Percentiles rank a stretch among this genome's conserved stretches.
phyloP scores from a whole-genome alignment of 1,140 invertebrate species.

The Solen grandis region DNA sequence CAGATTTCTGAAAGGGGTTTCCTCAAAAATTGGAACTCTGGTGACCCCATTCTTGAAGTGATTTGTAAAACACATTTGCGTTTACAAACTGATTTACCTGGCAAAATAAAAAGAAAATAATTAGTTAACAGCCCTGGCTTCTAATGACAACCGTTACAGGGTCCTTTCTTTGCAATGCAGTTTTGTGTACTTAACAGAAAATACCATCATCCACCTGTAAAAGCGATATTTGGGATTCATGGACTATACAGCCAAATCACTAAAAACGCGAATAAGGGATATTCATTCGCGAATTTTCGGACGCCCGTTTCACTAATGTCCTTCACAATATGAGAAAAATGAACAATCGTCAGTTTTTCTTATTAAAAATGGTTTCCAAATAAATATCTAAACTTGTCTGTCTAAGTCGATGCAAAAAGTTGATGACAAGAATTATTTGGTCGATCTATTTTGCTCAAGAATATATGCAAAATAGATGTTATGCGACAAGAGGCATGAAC shows the following conservation, averaged over 20 bases:
- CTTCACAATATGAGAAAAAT: not conserved
- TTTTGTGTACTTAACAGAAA: not conserved
- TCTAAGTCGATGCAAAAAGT: not conserved
- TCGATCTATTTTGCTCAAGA: slow-evolving; percentile 18
- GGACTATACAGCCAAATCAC: slow-evolving; percentile 45
- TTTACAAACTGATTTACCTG: not conserved
- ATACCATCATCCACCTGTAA: slow-evolving; percentile 50
- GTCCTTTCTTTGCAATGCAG: not conserved
- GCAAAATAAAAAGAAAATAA: not conserved
- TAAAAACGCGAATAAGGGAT: slow-evolving; percentile 28
- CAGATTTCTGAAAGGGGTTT: slow-evolving; percentile 38
- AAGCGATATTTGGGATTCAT: slow-evolving; percentile 37
- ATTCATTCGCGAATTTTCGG: slow-evolving; percentile 12
- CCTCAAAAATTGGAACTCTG: slow-evolving; percentile 45
- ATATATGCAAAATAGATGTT: slow-evolving; percentile 46
- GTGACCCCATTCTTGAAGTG: slow-evolving; percentile 43
- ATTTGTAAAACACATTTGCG: not conserved
- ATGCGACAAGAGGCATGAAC: no score
- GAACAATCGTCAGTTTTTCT: not conserved
- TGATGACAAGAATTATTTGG: not conserved
- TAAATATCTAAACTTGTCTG: not conserved
- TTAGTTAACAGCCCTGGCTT: not conserved
- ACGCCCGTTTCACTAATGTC: not conserved
- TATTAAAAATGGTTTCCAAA: not conserved
- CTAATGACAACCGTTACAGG: not conserved